A percentile compares a stretch with the other conserved stretches of the same genome.
Conservation (phyloP, 2,113 vertebrate species). For the Merops nubicus region DNA sequence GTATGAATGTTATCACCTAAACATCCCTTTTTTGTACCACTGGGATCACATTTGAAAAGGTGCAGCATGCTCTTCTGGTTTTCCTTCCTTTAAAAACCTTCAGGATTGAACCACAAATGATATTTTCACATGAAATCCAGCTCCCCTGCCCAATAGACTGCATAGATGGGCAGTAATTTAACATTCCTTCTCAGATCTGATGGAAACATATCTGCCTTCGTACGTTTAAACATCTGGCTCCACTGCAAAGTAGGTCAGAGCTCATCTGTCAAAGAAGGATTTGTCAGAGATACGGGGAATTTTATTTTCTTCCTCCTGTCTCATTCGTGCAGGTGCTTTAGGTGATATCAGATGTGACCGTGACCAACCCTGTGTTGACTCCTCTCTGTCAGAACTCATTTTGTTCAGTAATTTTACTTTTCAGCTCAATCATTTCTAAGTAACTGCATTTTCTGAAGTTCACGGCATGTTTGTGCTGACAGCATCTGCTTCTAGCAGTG, state of each 20-base stretch:
- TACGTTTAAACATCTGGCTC: conserved; percentile 35
- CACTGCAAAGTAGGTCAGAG: background rate
- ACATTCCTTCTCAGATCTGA: background rate
- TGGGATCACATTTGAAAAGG: conserved; percentile 18
- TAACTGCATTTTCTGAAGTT: background rate
- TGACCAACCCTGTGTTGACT: background rate
- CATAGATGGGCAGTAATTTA: background rate
- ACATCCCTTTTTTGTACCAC: background rate
- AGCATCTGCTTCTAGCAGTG: background rate
- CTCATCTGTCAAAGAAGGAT: conserved; percentile 33
- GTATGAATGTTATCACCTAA: background rate
- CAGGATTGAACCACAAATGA: background rate
- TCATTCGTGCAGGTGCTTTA: background rate
- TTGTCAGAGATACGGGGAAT: background rate
- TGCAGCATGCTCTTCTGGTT: background rate
- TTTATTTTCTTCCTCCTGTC: background rate
- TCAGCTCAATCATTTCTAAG: background rate
- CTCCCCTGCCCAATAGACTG: background rate
- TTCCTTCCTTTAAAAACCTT: conserved; percentile 4
- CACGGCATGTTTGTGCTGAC: background rate
- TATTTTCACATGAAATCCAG: background rate
- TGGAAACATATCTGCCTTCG: background rate
- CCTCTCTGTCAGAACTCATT: background rate
- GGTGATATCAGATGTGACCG: background rate
- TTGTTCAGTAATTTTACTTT: background rate